These are phyloP conservation scores for Anastatus disparis DNA, from an alignment of 1,140 invertebrate genomes.

Conservation along the genomic window DNA sequence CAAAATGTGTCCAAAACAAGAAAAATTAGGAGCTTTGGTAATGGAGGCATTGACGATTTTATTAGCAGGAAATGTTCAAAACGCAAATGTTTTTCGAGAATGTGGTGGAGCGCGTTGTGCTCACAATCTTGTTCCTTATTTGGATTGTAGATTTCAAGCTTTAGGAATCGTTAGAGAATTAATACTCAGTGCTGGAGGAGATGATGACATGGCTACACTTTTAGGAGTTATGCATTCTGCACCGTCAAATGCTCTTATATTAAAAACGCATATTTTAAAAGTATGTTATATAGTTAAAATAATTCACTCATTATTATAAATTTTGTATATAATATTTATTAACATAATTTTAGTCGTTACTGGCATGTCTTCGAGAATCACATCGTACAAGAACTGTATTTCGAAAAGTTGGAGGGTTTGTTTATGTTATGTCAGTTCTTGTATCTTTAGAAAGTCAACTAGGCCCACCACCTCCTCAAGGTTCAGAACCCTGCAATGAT, in stretches of 20 bases:
- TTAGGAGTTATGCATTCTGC: slow-evolving; percentile 92
- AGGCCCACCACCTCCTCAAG: slow-evolving; percentile 55
- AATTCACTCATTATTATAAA: background rate
- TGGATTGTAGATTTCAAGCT: slow-evolving; percentile 83
- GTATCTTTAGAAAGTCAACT: slow-evolving; percentile 92
- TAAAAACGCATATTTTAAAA: slow-evolving; percentile 93
- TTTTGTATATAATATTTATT: slow-evolving; percentile 27
- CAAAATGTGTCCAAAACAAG: slow-evolving; percentile 73
- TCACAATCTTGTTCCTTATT: slow-evolving; percentile 88
- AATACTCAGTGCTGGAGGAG: slow-evolving; percentile 89
- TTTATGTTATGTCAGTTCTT: slow-evolving; percentile 95
- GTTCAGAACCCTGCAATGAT: slow-evolving; percentile 60
- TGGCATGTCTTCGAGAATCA: slow-evolving; percentile 90
- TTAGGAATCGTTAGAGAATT: slow-evolving; percentile 87
- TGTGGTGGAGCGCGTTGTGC: slow-evolving; percentile 91
- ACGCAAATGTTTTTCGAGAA: slow-evolving; percentile 93
- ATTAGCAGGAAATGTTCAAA: slow-evolving; percentile 82
- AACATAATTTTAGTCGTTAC: slow-evolving; percentile 72
- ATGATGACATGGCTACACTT: slow-evolving; percentile 94
- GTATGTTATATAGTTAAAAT: slow-evolving; percentile 57
- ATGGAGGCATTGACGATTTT: slow-evolving; percentile 89
- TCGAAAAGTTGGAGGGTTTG: slow-evolving; percentile 96
- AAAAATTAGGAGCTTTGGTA: slow-evolving; percentile 83
- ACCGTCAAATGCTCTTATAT: slow-evolving; percentile 77
- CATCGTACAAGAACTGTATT: slow-evolving; percentile 97